A percentile compares a stretch with the other conserved stretches of the same genome.
phyloP scores from a whole-genome alignment of 2,888 invertebrate species.

The Pollenia amentaria region DNA sequence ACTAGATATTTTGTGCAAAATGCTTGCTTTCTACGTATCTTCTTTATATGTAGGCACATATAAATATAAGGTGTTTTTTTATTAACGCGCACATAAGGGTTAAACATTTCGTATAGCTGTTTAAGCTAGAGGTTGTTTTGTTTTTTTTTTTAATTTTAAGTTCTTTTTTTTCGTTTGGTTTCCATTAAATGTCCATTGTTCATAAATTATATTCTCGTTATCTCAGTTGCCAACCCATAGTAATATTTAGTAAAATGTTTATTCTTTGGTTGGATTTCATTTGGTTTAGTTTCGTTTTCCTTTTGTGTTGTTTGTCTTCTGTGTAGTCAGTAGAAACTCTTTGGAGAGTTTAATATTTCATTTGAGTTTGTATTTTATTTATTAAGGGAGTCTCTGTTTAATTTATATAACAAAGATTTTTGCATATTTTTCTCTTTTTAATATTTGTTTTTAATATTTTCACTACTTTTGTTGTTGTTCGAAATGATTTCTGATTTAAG shows the following conservation, averaged over 20 bases:
- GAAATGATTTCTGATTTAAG: constrained; percentile 19
- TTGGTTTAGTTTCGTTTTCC: background rate
- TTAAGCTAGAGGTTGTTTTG: constrained; percentile 6
- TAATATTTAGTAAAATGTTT: constrained; percentile 53
- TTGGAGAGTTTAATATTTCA: constrained; percentile 36
- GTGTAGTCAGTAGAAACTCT: constrained; percentile 24
- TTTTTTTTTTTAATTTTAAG: background rate
- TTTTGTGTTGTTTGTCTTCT: background rate
- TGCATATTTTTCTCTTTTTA: background rate
- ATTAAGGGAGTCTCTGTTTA: constrained; percentile 69
- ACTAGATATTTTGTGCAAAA: no score
- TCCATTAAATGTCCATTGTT: constrained; percentile 64
- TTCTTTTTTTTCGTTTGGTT: constrained; percentile 36
- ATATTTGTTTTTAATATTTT: constrained; percentile 30
- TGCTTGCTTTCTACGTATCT: no score
- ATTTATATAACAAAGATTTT: constrained; percentile 56
- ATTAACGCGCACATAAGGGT: no score
- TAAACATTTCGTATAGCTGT: background rate
- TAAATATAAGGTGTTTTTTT: no score
- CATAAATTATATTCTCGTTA: constrained; percentile 66
- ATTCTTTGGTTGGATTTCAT: constrained; percentile 38
- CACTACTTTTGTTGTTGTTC: constrained; percentile 36
- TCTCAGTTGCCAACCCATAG: constrained; percentile 46
- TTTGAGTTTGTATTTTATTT: constrained; percentile 53
- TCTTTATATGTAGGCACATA: no score